Base-by-base conservation (phyloP, 2,113 vertebrate genomes). In the Toxostoma redivivum region DNA sequence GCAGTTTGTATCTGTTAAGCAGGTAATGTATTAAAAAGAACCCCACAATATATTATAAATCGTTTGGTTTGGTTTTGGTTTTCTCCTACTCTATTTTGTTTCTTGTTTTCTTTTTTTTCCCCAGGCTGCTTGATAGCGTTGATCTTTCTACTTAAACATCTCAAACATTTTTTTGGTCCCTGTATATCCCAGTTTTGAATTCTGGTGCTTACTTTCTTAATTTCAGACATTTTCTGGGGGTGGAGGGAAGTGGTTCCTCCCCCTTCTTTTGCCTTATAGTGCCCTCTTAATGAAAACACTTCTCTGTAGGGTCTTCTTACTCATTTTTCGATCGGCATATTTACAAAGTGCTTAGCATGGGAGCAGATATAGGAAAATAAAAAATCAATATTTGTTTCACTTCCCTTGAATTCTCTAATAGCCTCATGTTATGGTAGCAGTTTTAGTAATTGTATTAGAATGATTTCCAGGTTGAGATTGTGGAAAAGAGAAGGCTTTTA, bases 221-320 rank as follows among this genome's bases (percentile, higher is more conserved):
- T 67, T 91, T 94, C 81, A 47, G 9, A 19, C 1, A 3, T 81
- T 67, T 76, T 62, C 13, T 23, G 15, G 27, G 50, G 22, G 23
- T n/a, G 47, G 24, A 15, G 23, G 23, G 47, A 12, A 22, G 30
- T 9, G 11, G 25, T 16, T 3, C 2, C 1, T 2, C 10, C 2
- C 0, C 1, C 9, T 50, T 56, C 8, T 69, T 51, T 53, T 64
- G 10, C 40, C 31, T 86, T 37, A 31, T 17, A 33, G 10, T 38
- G 5, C 10, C 24, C 5, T 72, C 17, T 60, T 53, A 69, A 57
- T 44, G 14, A 76, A 86, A 76, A 56, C 6, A 54, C 5, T 48
- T 27, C 1, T 71, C 60, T 84, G 11, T 61, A 57, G 15, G 7
- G 9, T 33, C 35, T 57, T 72, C 4, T 56, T 51, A 35, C 16